These are phyloP conservation scores for Erebia palarica DNA, from an alignment of 2,888 invertebrate genomes.

Conservation along the genomic window DNA sequence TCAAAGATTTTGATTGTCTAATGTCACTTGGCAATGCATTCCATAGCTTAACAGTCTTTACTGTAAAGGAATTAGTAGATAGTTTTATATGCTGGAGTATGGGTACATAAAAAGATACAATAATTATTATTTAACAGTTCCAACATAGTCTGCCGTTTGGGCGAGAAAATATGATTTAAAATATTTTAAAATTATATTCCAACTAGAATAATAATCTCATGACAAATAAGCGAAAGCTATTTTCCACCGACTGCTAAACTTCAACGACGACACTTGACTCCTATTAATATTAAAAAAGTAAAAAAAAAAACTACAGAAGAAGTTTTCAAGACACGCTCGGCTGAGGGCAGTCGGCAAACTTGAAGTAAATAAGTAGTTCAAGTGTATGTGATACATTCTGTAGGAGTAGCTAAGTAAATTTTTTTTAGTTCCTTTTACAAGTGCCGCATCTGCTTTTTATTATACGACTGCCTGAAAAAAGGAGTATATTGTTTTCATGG, in stretches of 20 bases:
- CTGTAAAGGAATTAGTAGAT: too few relatives aligned
- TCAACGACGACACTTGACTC: conserved; percentile 15
- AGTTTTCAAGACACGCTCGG: conserved; percentile 14
- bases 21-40: too few relatives aligned
- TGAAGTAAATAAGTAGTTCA: conserved; percentile 12
- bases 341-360: conserved; percentile 17
- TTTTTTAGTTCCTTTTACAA: conserved; percentile 16
- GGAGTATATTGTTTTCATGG: too few relatives aligned
- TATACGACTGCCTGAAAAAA: too few relatives aligned
- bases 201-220: neutral
- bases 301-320: conserved; percentile 11
- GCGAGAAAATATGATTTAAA: too few relatives aligned
- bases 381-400: conserved; percentile 13
- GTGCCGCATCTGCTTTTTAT: conserved; percentile 1
- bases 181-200: too few relatives aligned
- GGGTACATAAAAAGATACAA: too few relatives aligned
- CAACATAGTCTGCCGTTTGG: too few relatives aligned
- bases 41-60: too few relatives aligned
- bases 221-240: neutral
- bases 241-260: conserved; percentile 2
- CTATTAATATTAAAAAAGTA: conserved; percentile 10
- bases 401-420: conserved; percentile 5
- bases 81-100: too few relatives aligned
- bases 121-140: too few relatives aligned
- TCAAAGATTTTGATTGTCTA: too few relatives aligned